A percentile compares a stretch with the other conserved stretches of the same genome.
Evolutionary conservation across 2,797 vertebrate genomes (phyloP).

Genomic region (Acanthurus lineatus): DNA sequence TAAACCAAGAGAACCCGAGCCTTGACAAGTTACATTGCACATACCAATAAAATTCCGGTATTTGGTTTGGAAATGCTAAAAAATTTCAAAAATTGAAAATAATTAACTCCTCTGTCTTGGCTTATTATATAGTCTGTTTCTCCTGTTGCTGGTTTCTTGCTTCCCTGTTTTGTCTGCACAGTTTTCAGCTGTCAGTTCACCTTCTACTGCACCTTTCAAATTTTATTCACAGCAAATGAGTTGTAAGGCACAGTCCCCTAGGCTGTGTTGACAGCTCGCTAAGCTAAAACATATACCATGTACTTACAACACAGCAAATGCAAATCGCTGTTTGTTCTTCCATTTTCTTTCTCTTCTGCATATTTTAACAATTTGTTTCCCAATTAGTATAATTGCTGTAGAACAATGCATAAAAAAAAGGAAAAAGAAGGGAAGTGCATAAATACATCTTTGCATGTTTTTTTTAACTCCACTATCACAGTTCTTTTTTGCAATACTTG

Average conservation of each 20-base stretch:
- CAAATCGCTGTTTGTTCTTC: slow-evolving; percentile 45
- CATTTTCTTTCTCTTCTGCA: slow-evolving; percentile 1
- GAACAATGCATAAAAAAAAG: no score
- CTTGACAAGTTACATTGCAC: slow-evolving; percentile 64
- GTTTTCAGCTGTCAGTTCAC: slow-evolving; percentile 41
- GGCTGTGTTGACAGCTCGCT: slow-evolving; percentile 44
- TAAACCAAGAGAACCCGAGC: slow-evolving; percentile 24
- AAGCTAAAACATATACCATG: slow-evolving; percentile 48
- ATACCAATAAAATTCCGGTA: slow-evolving; percentile 43
- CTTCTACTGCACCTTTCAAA: slow-evolving; percentile 57
- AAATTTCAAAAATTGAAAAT: slow-evolving; percentile 55
- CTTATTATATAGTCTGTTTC: slow-evolving; percentile 41
- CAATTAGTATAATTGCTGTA: background rate
- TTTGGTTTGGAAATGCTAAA: slow-evolving; percentile 47
- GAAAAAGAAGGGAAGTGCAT: no score
- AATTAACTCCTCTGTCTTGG: slow-evolving; percentile 57
- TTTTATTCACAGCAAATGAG: slow-evolving; percentile 44
- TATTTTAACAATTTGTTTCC: background rate
- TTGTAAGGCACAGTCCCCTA: slow-evolving; percentile 40
- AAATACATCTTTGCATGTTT: no score
- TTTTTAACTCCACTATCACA: background rate
- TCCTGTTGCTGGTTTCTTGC: slow-evolving; percentile 31
- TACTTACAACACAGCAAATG: slow-evolving; percentile 37
- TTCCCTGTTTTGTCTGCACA: slow-evolving; percentile 31
- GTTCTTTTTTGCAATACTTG: background rate